phyloP scores from a whole-genome alignment of 2,888 invertebrate genomes.

The Lordiphosa andalusiaca region DNA sequence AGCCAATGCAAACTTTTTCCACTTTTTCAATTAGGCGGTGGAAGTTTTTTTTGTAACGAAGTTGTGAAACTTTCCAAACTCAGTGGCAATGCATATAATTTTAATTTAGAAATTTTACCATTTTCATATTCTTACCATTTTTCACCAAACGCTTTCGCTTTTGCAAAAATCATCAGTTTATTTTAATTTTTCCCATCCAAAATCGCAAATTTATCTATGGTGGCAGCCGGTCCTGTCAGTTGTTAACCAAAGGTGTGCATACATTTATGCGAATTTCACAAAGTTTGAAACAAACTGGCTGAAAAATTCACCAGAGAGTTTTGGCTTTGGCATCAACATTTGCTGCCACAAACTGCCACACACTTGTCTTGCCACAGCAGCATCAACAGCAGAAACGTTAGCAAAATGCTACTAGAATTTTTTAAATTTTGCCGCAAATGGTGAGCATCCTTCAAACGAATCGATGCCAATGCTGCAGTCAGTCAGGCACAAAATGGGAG shows the following conservation, averaged over 20 bases:
- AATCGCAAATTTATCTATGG: no score
- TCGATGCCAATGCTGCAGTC: constrained; percentile 33
- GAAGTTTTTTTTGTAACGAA: no score
- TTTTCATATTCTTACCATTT: no score
- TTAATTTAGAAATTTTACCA: no score
- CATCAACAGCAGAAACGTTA: not conserved
- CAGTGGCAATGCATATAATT: no score
- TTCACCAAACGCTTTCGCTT: no score
- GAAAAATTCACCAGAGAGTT: constrained; percentile 24
- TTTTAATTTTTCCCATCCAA: no score
- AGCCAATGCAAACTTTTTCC: no score
- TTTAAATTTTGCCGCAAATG: constrained; percentile 50
- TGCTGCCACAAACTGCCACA: constrained; percentile 31
- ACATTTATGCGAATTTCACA: constrained; percentile 37
- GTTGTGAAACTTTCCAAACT: no score
- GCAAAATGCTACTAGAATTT: constrained; percentile 29
- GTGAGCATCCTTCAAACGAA: constrained; percentile 34
- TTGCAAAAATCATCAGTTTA: no score
- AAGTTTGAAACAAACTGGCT: constrained; percentile 13
- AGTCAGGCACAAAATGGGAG: constrained; percentile 10
- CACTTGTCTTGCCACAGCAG: constrained; percentile 6
- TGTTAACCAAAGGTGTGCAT: constrained; percentile 38
- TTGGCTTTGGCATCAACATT: constrained; percentile 31
- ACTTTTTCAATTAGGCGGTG: no score
- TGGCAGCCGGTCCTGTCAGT: constrained; percentile 13